Base-by-base conservation (phyloP, 2,797 vertebrate genomes). In the Phaenicophaeus curvirostris region DNA sequence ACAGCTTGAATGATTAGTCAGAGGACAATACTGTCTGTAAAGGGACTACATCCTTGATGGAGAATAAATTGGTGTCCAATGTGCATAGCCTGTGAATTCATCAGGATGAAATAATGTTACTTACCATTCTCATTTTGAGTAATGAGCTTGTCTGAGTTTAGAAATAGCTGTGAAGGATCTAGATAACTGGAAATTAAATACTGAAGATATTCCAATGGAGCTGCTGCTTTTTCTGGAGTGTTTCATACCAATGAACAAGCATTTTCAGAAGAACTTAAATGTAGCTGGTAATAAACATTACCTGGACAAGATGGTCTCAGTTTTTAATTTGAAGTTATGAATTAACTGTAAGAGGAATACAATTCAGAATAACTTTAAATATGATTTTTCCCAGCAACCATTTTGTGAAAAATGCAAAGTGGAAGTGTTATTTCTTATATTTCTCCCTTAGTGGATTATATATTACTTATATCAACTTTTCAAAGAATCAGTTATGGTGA, bases 401-500 rank as follows among this genome's bases (percentile, higher is more conserved):
- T 57, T 51, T 66, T 75, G 46, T 68, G 59, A 28, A 73, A 94
- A 87, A 53, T 85, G 16, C 37, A 62, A 75, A 85, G 8, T 15
- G 4, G 15, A 67, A 17, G 54, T 73, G 17, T 31, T 65, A n/a
- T 75, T 76, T 74, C 84, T 77, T 67, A 7, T 57, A 41, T 80
- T 92, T 90, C 85, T 78, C 54, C 41, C 95, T 87, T 90, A 59
- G 81, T 96, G 87, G 96, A 93, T 91, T 93, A 94, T 44, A 67
- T 88, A 90, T 94, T 94, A 86, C 67, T 80, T 66, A 94, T 48
- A 85, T 95, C 81, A 94, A 80, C 87, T 97, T 97, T 94, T 94
- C 35, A 85, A 95, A 97, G 97, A 95, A 97, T 95, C 93, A 57
- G 85, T 97, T 97, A 95, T 3, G 18, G 76, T 82, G 83, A 85